Evolutionary conservation across 2,797 vertebrate genomes (phyloP).

Genomic region (Acropternis orthonyx): DNA sequence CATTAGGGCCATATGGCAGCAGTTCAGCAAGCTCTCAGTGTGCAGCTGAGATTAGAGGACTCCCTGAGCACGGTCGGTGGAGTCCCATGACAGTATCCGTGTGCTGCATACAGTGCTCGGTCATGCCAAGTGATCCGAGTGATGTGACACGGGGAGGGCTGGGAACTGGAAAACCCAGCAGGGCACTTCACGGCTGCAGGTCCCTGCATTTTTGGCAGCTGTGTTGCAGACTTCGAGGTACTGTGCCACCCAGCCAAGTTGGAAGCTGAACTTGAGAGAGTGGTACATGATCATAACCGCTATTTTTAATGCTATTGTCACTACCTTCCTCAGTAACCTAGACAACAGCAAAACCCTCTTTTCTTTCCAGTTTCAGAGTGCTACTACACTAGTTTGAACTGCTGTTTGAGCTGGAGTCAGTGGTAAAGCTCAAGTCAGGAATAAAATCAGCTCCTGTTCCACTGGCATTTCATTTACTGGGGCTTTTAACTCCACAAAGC

Average conservation of each 20-base stretch:
- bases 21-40: background rate
- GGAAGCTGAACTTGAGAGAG: background rate
- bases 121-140: background rate
- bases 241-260: slow-evolving; percentile 2
- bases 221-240: background rate
- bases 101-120: background rate
- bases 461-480: slow-evolving; percentile 17
- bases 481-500: slow-evolving; percentile 4
- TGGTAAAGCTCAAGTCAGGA: background rate
- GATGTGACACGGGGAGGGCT: background rate
- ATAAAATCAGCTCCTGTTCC: background rate
- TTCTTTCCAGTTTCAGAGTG: slow-evolving; percentile 14
- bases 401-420: background rate
- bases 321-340: slow-evolving; percentile 55
- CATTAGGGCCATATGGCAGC: slow-evolving; percentile 14
- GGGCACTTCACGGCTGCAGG: background rate
- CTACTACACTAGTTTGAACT: background rate
- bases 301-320: slow-evolving; percentile 29
- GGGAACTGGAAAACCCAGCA: slow-evolving; percentile 1
- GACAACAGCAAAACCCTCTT: slow-evolving; percentile 42
- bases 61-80: background rate
- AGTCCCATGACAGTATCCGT: background rate
- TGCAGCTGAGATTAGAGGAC: background rate
- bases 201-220: background rate
- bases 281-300: background rate